Percentiles rank a stretch among this genome's conserved stretches.
Evolutionary conservation across 1,140 invertebrate genomes (phyloP).

Genomic region (Tachypleus tridentatus): DNA sequence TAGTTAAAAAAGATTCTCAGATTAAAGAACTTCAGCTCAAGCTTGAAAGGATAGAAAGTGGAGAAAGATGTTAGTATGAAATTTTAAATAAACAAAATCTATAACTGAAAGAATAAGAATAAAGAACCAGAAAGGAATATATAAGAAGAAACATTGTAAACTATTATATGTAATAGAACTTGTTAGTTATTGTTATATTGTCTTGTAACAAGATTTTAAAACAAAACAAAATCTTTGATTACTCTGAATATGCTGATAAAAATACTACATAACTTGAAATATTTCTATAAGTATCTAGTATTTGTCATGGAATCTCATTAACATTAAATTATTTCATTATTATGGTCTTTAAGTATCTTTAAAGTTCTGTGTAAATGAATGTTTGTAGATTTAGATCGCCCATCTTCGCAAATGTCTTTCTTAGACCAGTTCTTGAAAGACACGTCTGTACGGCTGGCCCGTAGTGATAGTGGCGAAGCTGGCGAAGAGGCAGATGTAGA

Average conservation of each 20-base stretch:
- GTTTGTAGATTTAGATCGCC: conserved; percentile 63
- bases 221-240: too few species aligned
- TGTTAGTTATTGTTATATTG: too few species aligned
- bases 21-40: conserved; percentile 74
- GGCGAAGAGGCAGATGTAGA: conserved; percentile 45
- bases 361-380: neutral
- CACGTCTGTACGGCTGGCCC: conserved; percentile 44
- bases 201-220: too few species aligned
- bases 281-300: too few species aligned
- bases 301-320: too few species aligned
- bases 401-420: conserved; percentile 77
- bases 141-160: too few species aligned
- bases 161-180: too few species aligned
- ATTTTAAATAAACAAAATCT: neutral
- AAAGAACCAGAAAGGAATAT: too few species aligned
- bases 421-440: conserved; percentile 79
- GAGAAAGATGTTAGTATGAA: conserved; percentile 64
- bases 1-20: conserved; percentile 76
- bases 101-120: too few species aligned
- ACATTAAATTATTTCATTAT: neutral
- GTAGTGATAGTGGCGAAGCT: conserved; percentile 44
- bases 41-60: conserved; percentile 46
- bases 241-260: too few species aligned
- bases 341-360: neutral
- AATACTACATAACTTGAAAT: too few species aligned